Conservation (phyloP, 2,113 vertebrate species). For the Phocoena sinus region DNA sequence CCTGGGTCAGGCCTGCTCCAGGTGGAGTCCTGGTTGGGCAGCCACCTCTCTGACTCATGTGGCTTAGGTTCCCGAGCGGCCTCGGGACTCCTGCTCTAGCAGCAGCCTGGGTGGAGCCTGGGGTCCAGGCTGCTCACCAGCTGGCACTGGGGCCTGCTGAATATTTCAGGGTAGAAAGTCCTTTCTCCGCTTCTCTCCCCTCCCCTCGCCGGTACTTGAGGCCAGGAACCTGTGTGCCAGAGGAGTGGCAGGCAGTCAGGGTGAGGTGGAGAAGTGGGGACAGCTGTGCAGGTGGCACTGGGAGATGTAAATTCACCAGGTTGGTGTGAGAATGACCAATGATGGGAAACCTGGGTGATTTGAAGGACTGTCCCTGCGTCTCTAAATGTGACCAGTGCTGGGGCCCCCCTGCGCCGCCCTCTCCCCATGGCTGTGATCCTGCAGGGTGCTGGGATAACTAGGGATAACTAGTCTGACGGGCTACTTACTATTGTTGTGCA, state of each 20-base stretch:
- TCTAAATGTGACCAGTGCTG: background rate
- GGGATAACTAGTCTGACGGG: background rate
- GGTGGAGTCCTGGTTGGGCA: background rate
- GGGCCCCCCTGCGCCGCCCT: fast-evolving
- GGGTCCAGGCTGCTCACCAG: slow-evolving; percentile 49
- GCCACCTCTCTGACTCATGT: background rate
- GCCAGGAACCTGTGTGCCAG: background rate
- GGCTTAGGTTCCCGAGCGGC: background rate
- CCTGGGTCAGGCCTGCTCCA: background rate
- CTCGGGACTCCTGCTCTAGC: background rate
- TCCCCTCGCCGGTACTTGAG: background rate
- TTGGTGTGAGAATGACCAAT: background rate
- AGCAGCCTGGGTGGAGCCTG: background rate
- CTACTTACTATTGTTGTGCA: background rate
- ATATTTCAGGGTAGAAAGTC: slow-evolving; percentile 68
- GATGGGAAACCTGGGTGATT: background rate
- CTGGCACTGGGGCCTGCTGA: slow-evolving; percentile 54
- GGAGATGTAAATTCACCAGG: background rate
- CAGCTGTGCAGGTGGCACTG: background rate
- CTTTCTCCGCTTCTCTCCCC: background rate
- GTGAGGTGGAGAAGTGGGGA: background rate
- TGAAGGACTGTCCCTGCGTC: background rate
- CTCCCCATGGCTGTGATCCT: background rate
- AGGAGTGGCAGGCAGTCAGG: background rate
- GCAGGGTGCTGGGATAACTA: background rate